Evolutionary conservation across 2,113 vertebrate species (phyloP), one percentile per base, ranked within the genome.

Genomic region (Embiotoca jacksoni): DNA sequence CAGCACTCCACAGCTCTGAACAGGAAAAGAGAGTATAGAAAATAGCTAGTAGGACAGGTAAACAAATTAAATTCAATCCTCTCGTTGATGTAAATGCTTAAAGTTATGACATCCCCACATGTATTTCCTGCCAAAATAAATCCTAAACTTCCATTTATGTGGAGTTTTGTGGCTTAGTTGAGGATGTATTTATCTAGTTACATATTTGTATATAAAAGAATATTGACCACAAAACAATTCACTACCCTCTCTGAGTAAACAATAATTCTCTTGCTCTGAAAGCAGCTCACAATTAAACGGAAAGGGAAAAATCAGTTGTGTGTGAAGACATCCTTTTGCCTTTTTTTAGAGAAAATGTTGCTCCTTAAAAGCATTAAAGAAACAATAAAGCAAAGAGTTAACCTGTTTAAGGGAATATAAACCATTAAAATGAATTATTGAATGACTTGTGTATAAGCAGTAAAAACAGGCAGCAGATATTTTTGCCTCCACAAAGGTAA

Each of bases 381-480:
- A 71, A 53, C 6, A 60, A 3, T 44, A 23, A 55, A 36, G 57
- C 66, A 3, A 11, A 3, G 2, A 7, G 36, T n/a, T 52, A 46
- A 10, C 7, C 46, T 39, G 44, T 33, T 55, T 5, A 53, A 47
- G 9, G 14, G 8, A 55, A 73, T 31, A 66, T 50, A 49, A 62
- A 65, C 32, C 36, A 39, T 49, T 16, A 62, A 56, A 35, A 54
- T 54, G 13, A 61, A 41, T 16, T 44, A 4, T 71, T 15, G 36
- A 31, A 58, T 47, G 30, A 81, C 58, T 78, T 60, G 41, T 41
- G 30, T 35, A 50, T 30, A 55, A 72, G n/a, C 14, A 47, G n/a
- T 44, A 50, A 63, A 87, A 78, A 47, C 33, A 41, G 50, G 72
- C 44, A 60, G 62, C 73, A 79, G 58, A 75, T 62, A 74, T 63